These are phyloP conservation scores for Eupithecia vulgata DNA, from an alignment of 2,888 invertebrate genomes.

Conservation along the genomic window DNA sequence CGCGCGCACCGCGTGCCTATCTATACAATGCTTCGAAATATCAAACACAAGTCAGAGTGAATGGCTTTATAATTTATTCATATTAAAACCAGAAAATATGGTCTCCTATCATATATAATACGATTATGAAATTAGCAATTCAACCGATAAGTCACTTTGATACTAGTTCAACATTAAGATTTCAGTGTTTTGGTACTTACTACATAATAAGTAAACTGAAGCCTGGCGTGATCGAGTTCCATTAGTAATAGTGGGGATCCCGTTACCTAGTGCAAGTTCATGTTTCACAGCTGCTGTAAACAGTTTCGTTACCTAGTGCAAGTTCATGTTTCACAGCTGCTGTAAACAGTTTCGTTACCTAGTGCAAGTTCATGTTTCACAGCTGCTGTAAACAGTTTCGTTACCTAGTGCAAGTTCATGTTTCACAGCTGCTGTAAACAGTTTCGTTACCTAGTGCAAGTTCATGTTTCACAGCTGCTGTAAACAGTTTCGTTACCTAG, in stretches of 20 bases:
- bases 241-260: not conserved
- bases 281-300: not conserved
- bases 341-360: not conserved
- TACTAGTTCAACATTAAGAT: not conserved
- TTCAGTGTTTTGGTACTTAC: not conserved
- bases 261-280: not conserved
- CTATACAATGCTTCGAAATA: not conserved
- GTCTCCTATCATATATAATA: too few relatives aligned
- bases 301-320: not conserved
- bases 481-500: not conserved
- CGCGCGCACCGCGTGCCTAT: slow-evolving; percentile 8
- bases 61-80: not conserved
- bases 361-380: not conserved
- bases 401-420: not conserved
- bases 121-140: too few relatives aligned
- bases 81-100: not conserved
- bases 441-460: not conserved
- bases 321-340: not conserved
- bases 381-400: not conserved
- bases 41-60: not conserved
- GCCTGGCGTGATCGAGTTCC: not conserved
- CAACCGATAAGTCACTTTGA: not conserved
- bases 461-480: not conserved
- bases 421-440: not conserved
- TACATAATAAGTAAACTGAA: not conserved